These are phyloP conservation scores for Zophobas atratus DNA, from an alignment of 1,140 invertebrate species.

Conservation along the genomic window DNA sequence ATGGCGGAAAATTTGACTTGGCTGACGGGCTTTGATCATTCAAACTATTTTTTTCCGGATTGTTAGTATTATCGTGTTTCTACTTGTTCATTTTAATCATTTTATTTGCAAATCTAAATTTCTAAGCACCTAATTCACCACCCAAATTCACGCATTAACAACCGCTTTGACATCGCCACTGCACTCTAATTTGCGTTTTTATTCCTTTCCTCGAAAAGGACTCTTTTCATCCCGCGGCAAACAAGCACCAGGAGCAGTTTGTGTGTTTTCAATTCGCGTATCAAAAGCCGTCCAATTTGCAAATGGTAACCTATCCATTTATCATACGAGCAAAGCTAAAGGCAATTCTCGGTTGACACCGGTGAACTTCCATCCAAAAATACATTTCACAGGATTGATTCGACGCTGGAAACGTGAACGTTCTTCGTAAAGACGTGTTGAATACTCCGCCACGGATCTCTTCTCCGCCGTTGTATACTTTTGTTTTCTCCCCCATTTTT, in stretches of 20 bases:
- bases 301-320: conserved; percentile 35
- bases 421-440: conserved; percentile 43
- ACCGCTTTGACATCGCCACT: not conserved
- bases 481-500: conserved; percentile 39
- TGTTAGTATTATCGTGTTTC: no score
- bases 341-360: conserved; percentile 33
- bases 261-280: conserved; percentile 40
- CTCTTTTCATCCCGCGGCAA: conserved; percentile 30
- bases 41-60: no score
- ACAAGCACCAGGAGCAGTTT: conserved; percentile 18
- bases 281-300: conserved; percentile 41
- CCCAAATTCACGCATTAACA: no score
- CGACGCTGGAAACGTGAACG: conserved; percentile 48
- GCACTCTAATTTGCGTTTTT: conserved; percentile 38
- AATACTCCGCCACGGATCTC: conserved; percentile 30
- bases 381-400: conserved; percentile 55
- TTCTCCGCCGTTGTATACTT: conserved; percentile 10
- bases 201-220: conserved; percentile 22
- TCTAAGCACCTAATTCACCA: no score
- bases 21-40: no score
- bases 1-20: not conserved
- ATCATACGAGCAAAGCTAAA: conserved; percentile 22
- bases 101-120: no score
- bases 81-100: no score
- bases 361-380: conserved; percentile 48